phyloP scores from a whole-genome alignment of 2,113 vertebrate species.

The Struthidea cinerea region DNA sequence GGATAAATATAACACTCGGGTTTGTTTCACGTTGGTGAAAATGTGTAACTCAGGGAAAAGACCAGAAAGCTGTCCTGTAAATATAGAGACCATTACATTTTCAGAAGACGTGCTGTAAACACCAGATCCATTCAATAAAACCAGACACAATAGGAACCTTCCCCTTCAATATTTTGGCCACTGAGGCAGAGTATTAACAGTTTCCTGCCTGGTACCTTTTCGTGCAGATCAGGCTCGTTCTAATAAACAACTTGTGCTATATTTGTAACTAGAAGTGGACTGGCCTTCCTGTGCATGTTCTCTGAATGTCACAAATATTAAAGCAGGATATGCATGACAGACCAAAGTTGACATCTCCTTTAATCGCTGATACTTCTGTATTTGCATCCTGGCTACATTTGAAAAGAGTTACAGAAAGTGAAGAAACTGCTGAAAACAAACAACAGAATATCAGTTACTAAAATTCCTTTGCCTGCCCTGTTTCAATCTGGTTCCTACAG shows the following conservation, averaged over 20 bases:
- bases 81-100: constrained; percentile 57
- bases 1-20: not conserved
- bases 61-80: not conserved
- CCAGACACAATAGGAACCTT: constrained; percentile 72
- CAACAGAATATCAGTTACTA: not conserved
- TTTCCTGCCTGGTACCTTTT: constrained; percentile 75
- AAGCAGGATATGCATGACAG: constrained; percentile 43
- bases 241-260: constrained; percentile 78
- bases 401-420: not conserved
- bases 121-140: not conserved
- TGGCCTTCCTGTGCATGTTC: constrained; percentile 71
- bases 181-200: constrained; percentile 67
- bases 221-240: constrained; percentile 63
- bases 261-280: constrained; percentile 54
- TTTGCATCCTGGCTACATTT: not conserved
- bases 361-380: not conserved
- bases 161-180: constrained; percentile 76
- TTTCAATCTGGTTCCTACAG: not conserved
- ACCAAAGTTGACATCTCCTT: not conserved
- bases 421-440: not conserved
- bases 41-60: not conserved
- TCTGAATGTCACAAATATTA: constrained; percentile 10
- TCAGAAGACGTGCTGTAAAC: constrained; percentile 75
- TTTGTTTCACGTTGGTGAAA: not conserved
- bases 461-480: not conserved